Base-by-base conservation (phyloP, 2,797 vertebrate genomes). In the Gymnoscopelus microlampas region DNA sequence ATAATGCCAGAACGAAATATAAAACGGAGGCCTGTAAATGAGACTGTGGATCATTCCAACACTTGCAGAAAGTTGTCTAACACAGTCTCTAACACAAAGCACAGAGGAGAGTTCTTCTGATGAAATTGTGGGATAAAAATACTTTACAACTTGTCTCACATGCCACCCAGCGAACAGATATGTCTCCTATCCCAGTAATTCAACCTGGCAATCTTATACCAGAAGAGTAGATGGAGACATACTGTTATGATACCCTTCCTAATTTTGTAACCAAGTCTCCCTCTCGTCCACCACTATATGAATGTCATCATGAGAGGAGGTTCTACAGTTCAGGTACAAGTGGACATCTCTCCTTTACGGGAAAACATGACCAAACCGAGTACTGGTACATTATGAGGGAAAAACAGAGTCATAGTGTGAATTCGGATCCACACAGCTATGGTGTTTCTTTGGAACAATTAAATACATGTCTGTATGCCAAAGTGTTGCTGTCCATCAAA, bases 71-170 rank as follows among this genome's bases (percentile, higher is more conserved):
- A 66, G 54, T 47, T 60, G 44, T 19, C 19, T 19, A 19, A 19
- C 19, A 19, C 19, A 19, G 19, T 19, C 12, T 48, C 13, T 5
- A 7, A 13, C 15, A 66, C 24, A 51, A 54, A 61, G 63, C 19
- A 48, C 58, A 35, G 44, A 35, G 58, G 70, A 15, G 49, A 57
- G 63, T 44, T 58, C 71, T 60, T 23, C 62, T 53, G 66, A 68
- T 83, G 39, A 87, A 85, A 88, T 87, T 79, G 76, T 66, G 64
- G 26, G 64, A 68, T 55, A 79, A 83, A 83, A 76, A 83, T 72
- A 71, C 68, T 90, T 85, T 85, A 85, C 72, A 68, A 80, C 84
- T 70, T 74, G 84, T 80, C 85, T 89, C 85, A 86, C 68, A 73
- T 87, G 84, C 78, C 88, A 85, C 55, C 61, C 53, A 70, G 83